These are phyloP conservation scores for Blastobasis lacticolella DNA, from an alignment of 2,888 invertebrate species.

Conservation along the genomic window DNA sequence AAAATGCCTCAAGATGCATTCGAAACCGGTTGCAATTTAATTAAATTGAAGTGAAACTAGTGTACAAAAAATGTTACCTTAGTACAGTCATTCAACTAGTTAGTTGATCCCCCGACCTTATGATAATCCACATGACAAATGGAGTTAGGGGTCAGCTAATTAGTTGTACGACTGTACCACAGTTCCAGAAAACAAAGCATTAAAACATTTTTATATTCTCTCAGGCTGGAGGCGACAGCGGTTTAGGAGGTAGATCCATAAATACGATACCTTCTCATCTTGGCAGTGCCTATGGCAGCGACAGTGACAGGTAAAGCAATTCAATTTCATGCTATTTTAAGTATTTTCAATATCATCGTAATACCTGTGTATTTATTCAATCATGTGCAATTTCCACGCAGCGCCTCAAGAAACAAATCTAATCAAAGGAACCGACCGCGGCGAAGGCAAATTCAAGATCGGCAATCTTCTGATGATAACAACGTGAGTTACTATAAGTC, in stretches of 20 bases:
- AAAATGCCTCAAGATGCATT: too few relatives aligned
- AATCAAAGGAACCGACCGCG: constrained; percentile 56
- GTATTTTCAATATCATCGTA: neutral
- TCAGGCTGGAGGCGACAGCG: constrained; percentile 50
- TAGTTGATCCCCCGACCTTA: neutral
- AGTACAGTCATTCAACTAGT: too few relatives aligned
- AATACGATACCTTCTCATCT: constrained; percentile 47
- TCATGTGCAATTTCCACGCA: constrained; percentile 17
- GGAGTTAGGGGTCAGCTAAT: too few relatives aligned
- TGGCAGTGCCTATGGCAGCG: constrained; percentile 54
- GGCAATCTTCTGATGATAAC: constrained; percentile 50
- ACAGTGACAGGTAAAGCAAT: constrained; percentile 62
- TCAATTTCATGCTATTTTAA: neutral
- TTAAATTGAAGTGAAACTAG: too few relatives aligned
- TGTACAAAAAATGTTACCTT: too few relatives aligned
- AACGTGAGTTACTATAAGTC: constrained; percentile 39
- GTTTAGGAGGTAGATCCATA: constrained; percentile 35
- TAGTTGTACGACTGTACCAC: too few relatives aligned
- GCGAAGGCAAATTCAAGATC: constrained; percentile 50
- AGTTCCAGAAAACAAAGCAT: neutral
- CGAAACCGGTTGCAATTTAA: too few relatives aligned
- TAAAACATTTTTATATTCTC: constrained; percentile 1
- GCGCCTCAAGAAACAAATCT: constrained; percentile 56
- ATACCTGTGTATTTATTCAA: neutral
- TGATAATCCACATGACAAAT: too few relatives aligned